Evolutionary conservation across 2,888 invertebrate genomes (phyloP), one percentile per base, ranked within the genome.

Genomic region (Cantharis nigra): DNA sequence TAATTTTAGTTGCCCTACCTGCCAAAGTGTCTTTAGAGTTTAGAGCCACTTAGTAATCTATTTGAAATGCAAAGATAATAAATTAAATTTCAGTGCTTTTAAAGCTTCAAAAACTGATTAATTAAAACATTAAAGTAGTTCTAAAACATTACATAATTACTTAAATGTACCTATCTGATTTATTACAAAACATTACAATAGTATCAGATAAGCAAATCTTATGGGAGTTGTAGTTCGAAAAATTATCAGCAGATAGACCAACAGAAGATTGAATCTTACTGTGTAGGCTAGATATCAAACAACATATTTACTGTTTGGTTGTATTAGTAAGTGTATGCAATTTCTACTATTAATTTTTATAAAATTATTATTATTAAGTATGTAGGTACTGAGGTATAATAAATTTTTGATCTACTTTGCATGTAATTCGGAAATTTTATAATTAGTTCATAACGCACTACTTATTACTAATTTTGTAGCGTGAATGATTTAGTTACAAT

Each of bases 391-490:
- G 7, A 49, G 2, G 49, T 49, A 49, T 2, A n/a, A 49, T n/a
- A 49, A 49, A 49, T 49, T 49, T 49, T 49, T 49, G 49, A 49
- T n/a, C 49, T n/a, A 49, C n/a, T 49, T 49, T 49, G 49, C 49
- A 49, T 49, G 49, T 49, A 49, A 49, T 67, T n/a, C 11, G 11
- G n/a, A 23, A 67, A 67, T 69, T 23, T 67, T 69, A 75, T 71
- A 74, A 74, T 75, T 71, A 33, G 65, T 69, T 49, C 78, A 78
- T 79, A 77, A 79, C 81, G 82, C 81, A 83, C 81, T 82, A 82
- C 80, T 83, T 83, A 82, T 82, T 80, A 79, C 81, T 82, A 83
- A 83, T 83, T 83, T 80, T 78, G 78, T 81, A 80, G 79, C 81
- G 80, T 80, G 81, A 81, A 81, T 81, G 81, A 80, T 79, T 71